Percentiles rank a stretch among this genome's conserved stretches.
Evolutionary conservation across 2,888 invertebrate genomes (phyloP).

Genomic region (Agrotis ipsilon): DNA sequence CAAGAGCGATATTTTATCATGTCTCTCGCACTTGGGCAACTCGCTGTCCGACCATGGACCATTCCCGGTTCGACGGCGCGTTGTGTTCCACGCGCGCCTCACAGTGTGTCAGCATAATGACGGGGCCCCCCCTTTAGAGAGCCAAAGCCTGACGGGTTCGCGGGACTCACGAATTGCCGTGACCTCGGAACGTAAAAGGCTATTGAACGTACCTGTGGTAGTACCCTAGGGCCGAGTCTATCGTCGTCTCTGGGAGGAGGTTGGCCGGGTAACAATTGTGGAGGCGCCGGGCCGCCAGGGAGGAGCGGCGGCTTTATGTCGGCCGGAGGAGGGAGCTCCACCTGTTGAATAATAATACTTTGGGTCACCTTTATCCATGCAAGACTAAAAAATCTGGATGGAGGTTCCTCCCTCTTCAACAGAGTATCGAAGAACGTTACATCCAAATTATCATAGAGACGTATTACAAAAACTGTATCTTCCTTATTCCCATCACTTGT

Average conservation of each 20-base stretch:
- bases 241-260: constrained; percentile 90
- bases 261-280: constrained; percentile 79
- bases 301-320: constrained; percentile 85
- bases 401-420: too few species aligned
- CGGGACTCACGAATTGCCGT: too few species aligned
- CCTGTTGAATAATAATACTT: constrained; percentile 66
- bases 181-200: too few species aligned
- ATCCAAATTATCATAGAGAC: too few species aligned
- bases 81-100: too few species aligned
- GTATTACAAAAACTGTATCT: background rate
- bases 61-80: too few species aligned
- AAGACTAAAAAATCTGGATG: background rate
- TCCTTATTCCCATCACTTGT: background rate
- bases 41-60: too few species aligned
- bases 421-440: too few species aligned
- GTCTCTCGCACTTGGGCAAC: background rate
- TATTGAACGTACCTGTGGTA: constrained; percentile 91
- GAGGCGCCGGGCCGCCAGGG: constrained; percentile 86
- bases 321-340: constrained; percentile 88
- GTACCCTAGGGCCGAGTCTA: constrained; percentile 87
- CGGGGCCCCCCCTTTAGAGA: too few species aligned
- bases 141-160: too few species aligned
- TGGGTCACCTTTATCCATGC: background rate
- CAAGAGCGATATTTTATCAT: too few species aligned
- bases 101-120: too few species aligned